A percentile compares a stretch with the other conserved stretches of the same genome.
Evolutionary conservation across 2,888 invertebrate genomes (phyloP).

Genomic region (Homarus gammarus): DNA sequence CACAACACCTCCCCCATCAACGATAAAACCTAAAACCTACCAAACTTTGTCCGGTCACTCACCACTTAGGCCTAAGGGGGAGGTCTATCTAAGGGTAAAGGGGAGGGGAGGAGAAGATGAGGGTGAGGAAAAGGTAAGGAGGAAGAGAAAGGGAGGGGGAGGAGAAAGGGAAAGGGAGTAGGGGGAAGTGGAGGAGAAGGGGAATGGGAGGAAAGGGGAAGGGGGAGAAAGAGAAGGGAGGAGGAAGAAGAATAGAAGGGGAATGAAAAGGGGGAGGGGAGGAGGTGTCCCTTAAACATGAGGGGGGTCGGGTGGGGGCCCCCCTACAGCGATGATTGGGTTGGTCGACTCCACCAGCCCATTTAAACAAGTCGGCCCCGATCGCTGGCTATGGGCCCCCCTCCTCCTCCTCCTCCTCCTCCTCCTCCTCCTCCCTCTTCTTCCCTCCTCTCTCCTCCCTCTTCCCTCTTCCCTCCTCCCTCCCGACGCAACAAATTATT

Average conservation of each 20-base stretch:
- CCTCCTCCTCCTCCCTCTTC: background rate
- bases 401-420: background rate
- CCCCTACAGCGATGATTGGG: constrained; percentile 5
- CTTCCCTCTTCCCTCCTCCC: background rate
- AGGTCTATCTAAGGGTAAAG: background rate
- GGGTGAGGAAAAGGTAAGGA: background rate
- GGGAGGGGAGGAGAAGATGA: background rate
- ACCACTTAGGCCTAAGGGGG: background rate
- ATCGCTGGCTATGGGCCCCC: background rate
- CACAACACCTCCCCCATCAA: background rate
- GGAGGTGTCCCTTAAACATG: too few relatives aligned
- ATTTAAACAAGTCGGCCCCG: constrained; percentile 7
- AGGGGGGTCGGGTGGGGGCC: background rate
- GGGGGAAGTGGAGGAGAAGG: constrained; percentile 12
- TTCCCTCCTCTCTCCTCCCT: background rate
- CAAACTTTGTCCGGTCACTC: background rate
- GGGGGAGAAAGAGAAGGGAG: background rate
- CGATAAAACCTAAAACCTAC: background rate
- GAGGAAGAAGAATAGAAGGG: too few relatives aligned
- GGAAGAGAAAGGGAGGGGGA: background rate
- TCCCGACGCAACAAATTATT: background rate
- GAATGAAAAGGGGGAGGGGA: too few relatives aligned
- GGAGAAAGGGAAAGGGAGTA: background rate
- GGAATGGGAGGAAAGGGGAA: background rate
- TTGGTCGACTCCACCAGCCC: background rate